Evolutionary conservation across 2,797 vertebrate genomes (phyloP).

Genomic region (Chelidonichthys spinosus): DNA sequence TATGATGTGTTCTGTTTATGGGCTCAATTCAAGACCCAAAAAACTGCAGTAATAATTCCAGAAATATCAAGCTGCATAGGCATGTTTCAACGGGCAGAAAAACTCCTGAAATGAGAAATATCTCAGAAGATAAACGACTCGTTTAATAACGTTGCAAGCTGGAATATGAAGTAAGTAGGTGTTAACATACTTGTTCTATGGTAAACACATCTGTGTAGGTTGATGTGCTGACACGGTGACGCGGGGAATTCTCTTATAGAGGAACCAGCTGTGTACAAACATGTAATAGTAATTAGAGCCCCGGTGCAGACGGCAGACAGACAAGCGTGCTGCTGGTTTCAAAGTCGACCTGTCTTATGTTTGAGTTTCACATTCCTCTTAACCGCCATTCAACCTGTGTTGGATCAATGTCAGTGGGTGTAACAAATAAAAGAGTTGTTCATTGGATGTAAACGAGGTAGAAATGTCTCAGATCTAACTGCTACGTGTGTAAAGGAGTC

Average conservation of each 20-base stretch:
- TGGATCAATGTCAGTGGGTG: slow-evolving; percentile 9
- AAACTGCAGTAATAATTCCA: neutral
- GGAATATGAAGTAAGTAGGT: slow-evolving; percentile 62
- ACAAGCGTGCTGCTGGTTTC: slow-evolving; percentile 60
- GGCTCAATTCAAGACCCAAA: neutral
- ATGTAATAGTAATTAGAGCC: slow-evolving; percentile 80
- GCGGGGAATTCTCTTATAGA: slow-evolving; percentile 77
- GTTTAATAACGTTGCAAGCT: slow-evolving; percentile 41
- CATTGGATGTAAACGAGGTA: neutral
- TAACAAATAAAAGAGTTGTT: slow-evolving; percentile 3
- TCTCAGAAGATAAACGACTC: slow-evolving; percentile 43
- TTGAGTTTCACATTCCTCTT: slow-evolving; percentile 59
- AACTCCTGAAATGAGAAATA: slow-evolving; percentile 24
- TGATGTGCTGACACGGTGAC: slow-evolving; percentile 72
- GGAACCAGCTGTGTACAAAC: slow-evolving; percentile 83
- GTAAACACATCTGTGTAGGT: slow-evolving; percentile 78
- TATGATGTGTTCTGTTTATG: neutral
- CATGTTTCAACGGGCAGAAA: slow-evolving; percentile 5
- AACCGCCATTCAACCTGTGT: slow-evolving; percentile 3
- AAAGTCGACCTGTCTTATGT: slow-evolving; percentile 47
- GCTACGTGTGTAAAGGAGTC: slow-evolving; percentile 14
- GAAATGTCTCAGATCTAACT: slow-evolving; percentile 1
- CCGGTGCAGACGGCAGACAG: slow-evolving; percentile 50
- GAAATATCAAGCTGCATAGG: neutral
- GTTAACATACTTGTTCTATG: slow-evolving; percentile 74